These are phyloP conservation scores for Dryas iulia DNA, from an alignment of 1,140 invertebrate species.

Conservation along the genomic window DNA sequence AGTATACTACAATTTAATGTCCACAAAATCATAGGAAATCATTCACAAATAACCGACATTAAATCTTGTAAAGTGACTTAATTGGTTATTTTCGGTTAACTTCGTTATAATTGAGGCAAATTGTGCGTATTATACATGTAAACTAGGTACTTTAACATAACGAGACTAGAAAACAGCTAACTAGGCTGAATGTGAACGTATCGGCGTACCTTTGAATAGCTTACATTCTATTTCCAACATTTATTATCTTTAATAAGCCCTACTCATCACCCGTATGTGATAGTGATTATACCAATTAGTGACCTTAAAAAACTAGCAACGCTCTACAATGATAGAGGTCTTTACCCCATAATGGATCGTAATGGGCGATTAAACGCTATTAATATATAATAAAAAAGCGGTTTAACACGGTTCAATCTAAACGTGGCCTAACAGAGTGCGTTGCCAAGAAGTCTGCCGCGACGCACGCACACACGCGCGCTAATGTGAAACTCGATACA, in stretches of 20 bases:
- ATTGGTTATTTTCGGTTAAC: slow-evolving; percentile 25
- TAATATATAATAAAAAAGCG: slow-evolving; percentile 44
- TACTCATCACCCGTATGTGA: slow-evolving; percentile 28
- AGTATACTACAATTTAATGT: no score
- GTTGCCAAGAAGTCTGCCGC: slow-evolving; percentile 69
- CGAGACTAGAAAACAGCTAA: slow-evolving; percentile 28
- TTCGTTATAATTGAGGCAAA: slow-evolving; percentile 24
- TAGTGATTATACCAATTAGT: slow-evolving; percentile 38
- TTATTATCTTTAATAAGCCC: slow-evolving; percentile 30
- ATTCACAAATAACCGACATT: not conserved
- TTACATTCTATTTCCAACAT: slow-evolving; percentile 23
- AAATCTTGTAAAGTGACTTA: not conserved
- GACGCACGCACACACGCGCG: slow-evolving; percentile 43
- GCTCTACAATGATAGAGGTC: slow-evolving; percentile 37
- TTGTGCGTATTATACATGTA: slow-evolving; percentile 23
- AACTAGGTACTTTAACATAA: slow-evolving; percentile 25
- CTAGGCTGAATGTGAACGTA: slow-evolving; percentile 30
- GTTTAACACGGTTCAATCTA: slow-evolving; percentile 36
- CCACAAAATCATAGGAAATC: not conserved
- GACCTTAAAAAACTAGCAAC: slow-evolving; percentile 38
- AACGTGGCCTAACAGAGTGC: slow-evolving; percentile 39
- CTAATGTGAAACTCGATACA: slow-evolving; percentile 48
- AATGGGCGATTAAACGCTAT: slow-evolving; percentile 43
- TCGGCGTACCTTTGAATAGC: slow-evolving; percentile 17
- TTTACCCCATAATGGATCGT: slow-evolving; percentile 36